Base-by-base conservation (phyloP, 2,888 invertebrate species). In the Campoletis raptor region DNA sequence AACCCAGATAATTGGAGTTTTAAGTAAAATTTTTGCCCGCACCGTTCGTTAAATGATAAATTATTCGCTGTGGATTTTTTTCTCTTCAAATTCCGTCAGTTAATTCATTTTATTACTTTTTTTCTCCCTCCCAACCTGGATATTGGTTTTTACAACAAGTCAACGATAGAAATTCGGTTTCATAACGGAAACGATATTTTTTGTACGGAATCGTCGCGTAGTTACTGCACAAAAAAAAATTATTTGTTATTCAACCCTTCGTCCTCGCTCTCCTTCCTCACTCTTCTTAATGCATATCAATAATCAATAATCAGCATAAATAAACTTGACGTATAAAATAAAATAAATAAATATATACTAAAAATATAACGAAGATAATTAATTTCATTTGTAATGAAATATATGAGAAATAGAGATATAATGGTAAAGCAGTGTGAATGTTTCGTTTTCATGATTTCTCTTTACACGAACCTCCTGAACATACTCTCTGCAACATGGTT, bases 401-500 rank as follows among this genome's bases (percentile, higher is more conserved):
- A 24, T 12, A 30, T 30, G 61, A 15, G 24, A 30, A 61, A 61
- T 52, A 15, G 24, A 12, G 12, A 12, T 12, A 57, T 18, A 48
- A 48, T 48, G 48, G 6, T 5, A 24, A 57, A 57, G 24, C 57
- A 57, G 57, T 57, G 57, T 24, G 21, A 24, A 57, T 57, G 57
- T 57, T 48, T 18, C 48, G 5, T 48, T 18, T 48, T 57, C 24
- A 57, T 30, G 57, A 57, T 57, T 57, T 12, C 57, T 57, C 57
- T 57, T 30, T 15, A 61, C 61, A 15, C 15, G 61, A 61, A 30
- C 15, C 24, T 61, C 24, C 61, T 61, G 61, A 61, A 61, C 30
- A 61, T 61, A 61, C 30, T 61, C 61, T 30, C 30, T 15, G 61
- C 12, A 61, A 61, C 30, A 30, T 61, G 61, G 42, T 57, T 54